phyloP scores from a whole-genome alignment of 2,113 vertebrate genomes.

The Clupea harengus region DNA sequence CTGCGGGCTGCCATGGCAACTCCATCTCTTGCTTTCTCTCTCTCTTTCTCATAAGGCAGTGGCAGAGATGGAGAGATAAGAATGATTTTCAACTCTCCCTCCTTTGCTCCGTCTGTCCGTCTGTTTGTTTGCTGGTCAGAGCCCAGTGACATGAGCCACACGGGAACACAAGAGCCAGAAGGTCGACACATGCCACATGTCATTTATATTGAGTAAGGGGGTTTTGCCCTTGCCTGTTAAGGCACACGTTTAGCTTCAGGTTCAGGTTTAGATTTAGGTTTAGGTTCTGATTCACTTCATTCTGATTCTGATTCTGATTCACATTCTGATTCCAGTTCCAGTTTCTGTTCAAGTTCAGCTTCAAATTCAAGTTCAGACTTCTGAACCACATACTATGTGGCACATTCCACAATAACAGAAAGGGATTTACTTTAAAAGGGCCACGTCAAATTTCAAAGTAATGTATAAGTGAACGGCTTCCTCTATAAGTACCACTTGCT shows the following conservation, averaged over 20 bases:
- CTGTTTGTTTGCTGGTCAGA: constrained; percentile 7
- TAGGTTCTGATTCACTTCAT: not conserved
- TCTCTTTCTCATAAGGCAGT: constrained; percentile 29
- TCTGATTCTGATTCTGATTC: not conserved
- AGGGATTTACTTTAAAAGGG: too few species aligned
- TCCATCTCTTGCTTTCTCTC: constrained; percentile 19
- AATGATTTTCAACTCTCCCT: constrained; percentile 25
- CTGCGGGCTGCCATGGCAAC: constrained; percentile 48
- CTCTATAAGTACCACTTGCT: not conserved
- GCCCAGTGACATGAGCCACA: not conserved
- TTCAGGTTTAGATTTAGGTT: not conserved
- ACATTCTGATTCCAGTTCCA: not conserved
- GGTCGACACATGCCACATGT: not conserved
- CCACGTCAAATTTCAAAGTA: not conserved
- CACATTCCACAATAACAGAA: too few species aligned
- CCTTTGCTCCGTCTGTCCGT: constrained; percentile 1
- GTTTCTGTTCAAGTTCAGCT: too few species aligned
- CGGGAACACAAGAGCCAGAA: not conserved
- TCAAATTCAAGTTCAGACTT: too few species aligned
- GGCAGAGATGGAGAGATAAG: constrained; percentile 21
- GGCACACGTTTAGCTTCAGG: not conserved
- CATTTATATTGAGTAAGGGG: not conserved
- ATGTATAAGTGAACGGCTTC: not conserved
- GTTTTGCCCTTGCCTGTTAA: not conserved
- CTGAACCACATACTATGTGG: too few species aligned